Conservation (phyloP, 2,888 invertebrate genomes). For the Phortica okadai region DNA sequence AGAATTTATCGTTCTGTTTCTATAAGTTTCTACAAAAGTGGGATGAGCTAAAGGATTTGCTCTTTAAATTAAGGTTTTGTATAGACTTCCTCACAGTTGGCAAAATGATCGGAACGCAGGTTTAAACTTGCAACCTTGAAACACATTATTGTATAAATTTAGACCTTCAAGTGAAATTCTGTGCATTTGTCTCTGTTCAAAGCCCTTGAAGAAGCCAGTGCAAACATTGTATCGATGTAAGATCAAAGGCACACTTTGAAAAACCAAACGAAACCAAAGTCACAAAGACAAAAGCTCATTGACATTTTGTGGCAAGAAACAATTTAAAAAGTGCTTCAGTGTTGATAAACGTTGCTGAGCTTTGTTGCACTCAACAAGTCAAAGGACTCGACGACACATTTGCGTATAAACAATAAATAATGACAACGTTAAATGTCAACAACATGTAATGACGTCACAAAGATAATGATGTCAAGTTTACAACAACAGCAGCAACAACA, state of each 20-base stretch:
- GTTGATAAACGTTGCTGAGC: neutral
- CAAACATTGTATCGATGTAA: neutral
- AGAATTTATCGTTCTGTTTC: too few relatives aligned
- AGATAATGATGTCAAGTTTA: constrained; percentile 59
- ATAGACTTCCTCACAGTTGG: neutral
- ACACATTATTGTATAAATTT: too few relatives aligned
- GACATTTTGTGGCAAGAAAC: constrained; percentile 4
- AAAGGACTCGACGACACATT: constrained; percentile 15
- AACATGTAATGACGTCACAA: constrained; percentile 60
- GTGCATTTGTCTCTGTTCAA: too few relatives aligned
- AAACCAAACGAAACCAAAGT: neutral
- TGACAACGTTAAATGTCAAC: constrained; percentile 62
- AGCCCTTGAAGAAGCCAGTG: too few relatives aligned
- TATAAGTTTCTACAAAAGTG: neutral
- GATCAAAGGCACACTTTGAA: neutral
- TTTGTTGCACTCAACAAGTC: constrained; percentile 13
- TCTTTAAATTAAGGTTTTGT: too few relatives aligned
- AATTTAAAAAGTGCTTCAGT: neutral
- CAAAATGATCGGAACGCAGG: neutral
- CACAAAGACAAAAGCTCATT: constrained; percentile 23
- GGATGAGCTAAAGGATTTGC: neutral
- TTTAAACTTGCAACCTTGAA: too few relatives aligned
- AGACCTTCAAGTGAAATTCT: neutral
- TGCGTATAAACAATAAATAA: neutral
- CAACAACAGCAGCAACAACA: neutral